These are phyloP conservation scores for Gastrophysa polygoni DNA, from an alignment of 2,888 invertebrate species.

Conservation along the genomic window DNA sequence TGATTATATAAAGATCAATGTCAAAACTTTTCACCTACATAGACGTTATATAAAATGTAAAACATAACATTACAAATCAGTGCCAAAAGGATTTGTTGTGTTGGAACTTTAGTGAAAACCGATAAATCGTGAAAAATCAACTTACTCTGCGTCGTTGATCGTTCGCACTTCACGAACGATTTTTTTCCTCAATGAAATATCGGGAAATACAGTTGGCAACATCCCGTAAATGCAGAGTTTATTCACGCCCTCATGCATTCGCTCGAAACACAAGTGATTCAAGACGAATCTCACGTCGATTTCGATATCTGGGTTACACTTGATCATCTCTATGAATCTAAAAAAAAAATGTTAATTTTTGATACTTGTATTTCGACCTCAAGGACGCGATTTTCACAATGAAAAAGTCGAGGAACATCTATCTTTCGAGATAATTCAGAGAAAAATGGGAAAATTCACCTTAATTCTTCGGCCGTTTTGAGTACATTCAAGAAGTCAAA, in stretches of 20 bases:
- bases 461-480: too few relatives aligned
- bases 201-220: slow-evolving; percentile 44
- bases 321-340: slow-evolving; percentile 38
- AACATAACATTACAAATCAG: too few relatives aligned
- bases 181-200: slow-evolving; percentile 12
- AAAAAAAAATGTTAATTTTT: slow-evolving; percentile 12
- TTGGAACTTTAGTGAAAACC: too few relatives aligned
- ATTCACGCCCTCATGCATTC: slow-evolving; percentile 60
- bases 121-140: slow-evolving; percentile 9
- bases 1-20: too few relatives aligned
- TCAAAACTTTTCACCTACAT: too few relatives aligned
- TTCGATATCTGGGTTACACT: slow-evolving; percentile 39
- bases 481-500: too few relatives aligned
- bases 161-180: not conserved
- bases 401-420: too few relatives aligned
- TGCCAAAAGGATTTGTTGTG: too few relatives aligned
- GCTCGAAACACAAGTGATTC: slow-evolving; percentile 58
- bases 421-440: not conserved
- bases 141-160: slow-evolving; percentile 35
- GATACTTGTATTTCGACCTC: too few relatives aligned
- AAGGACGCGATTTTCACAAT: too few relatives aligned
- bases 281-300: slow-evolving; percentile 60
- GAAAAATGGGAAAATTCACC: too few relatives aligned
- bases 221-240: slow-evolving; percentile 35
- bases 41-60: too few relatives aligned